phyloP scores from a whole-genome alignment of 2,888 invertebrate species.

The Lasioglossum leucozonium region DNA sequence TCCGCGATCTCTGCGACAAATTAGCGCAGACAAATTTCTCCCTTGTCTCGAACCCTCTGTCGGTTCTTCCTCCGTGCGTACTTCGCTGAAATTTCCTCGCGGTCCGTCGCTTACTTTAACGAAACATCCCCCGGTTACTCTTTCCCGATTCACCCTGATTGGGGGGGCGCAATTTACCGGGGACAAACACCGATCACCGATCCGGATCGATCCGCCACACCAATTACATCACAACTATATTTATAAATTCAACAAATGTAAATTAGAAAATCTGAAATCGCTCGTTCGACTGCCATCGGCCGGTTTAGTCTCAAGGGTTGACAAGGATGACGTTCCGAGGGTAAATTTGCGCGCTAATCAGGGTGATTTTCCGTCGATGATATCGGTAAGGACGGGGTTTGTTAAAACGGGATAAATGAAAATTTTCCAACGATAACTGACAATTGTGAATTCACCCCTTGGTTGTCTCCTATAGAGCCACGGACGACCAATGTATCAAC shows the following conservation, averaged over 20 bases:
- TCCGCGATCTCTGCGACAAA: conserved; percentile 79
- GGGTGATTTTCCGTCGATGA: conserved; percentile 40
- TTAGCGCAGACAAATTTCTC: conserved; percentile 80
- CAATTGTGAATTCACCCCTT: conserved; percentile 74
- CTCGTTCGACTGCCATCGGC: no score
- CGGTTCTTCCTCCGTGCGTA: conserved; percentile 51
- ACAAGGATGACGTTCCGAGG: no score
- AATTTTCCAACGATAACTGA: conserved; percentile 79
- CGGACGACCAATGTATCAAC: conserved; percentile 67
- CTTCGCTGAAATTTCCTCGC: conserved; percentile 62
- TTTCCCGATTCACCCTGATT: conserved; percentile 40
- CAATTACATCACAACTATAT: neutral
- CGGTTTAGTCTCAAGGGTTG: neutral
- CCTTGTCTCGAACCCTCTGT: conserved; percentile 66
- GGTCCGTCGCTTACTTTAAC: conserved; percentile 47
- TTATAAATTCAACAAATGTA: neutral
- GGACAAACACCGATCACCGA: neutral
- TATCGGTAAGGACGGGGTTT: conserved; percentile 57
- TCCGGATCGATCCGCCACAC: neutral
- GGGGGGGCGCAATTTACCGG: conserved; percentile 43
- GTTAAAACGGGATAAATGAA: conserved; percentile 75
- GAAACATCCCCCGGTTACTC: conserved; percentile 39
- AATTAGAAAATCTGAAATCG: no score
- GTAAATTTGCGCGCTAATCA: neutral
- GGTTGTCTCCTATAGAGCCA: conserved; percentile 51